Conservation (phyloP, 1,140 invertebrate genomes). For the Dermatophagoides farinae region DNA sequence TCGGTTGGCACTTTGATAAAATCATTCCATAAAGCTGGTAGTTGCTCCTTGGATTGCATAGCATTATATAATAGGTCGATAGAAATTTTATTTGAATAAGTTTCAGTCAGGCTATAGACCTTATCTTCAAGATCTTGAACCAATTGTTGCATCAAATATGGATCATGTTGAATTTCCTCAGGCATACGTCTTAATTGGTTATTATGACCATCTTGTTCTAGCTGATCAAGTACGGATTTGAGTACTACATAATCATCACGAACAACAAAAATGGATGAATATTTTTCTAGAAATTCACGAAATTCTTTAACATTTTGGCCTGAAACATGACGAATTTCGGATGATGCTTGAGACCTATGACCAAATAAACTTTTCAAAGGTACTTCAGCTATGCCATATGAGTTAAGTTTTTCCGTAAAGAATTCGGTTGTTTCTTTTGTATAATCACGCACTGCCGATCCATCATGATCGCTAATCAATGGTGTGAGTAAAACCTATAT, state of each 20-base stretch:
- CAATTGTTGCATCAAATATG: constrained; percentile 20
- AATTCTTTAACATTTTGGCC: constrained; percentile 82
- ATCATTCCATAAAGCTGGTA: constrained; percentile 42
- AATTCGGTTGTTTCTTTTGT: constrained; percentile 81
- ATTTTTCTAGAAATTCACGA: constrained; percentile 62
- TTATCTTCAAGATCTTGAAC: constrained; percentile 7
- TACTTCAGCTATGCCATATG: constrained; percentile 28
- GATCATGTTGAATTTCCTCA: constrained; percentile 21
- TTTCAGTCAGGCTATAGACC: background rate
- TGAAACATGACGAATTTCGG: constrained; percentile 83
- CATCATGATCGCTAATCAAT: constrained; percentile 14
- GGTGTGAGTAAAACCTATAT: constrained; percentile 16
- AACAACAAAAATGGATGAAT: constrained; percentile 65
- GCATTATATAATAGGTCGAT: constrained; percentile 64
- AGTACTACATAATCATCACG: constrained; percentile 60
- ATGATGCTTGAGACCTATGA: constrained; percentile 56
- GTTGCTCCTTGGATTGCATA: constrained; percentile 50
- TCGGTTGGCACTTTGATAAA: constrained; percentile 69
- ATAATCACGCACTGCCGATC: constrained; percentile 40
- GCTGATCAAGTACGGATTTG: constrained; percentile 35
- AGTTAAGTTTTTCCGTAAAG: constrained; percentile 43
- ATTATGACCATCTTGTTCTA: constrained; percentile 38
- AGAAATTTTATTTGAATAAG: constrained; percentile 28
- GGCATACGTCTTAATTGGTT: constrained; percentile 17
- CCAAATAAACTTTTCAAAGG: constrained; percentile 79